These are phyloP conservation scores for Anthonomus grandis DNA, from an alignment of 1,140 invertebrate genomes.

Conservation along the genomic window DNA sequence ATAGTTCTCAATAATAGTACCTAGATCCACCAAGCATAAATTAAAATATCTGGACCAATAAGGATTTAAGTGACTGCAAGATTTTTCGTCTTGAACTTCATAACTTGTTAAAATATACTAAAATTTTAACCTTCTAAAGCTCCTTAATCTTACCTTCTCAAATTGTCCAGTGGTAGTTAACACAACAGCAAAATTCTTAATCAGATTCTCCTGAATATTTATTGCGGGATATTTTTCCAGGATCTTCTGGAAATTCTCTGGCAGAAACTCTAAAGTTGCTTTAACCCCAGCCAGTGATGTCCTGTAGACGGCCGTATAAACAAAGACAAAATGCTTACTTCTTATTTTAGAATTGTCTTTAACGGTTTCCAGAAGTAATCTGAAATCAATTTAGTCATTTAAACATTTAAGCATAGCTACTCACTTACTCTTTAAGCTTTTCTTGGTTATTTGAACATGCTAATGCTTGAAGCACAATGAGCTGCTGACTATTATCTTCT, in stretches of 20 bases:
- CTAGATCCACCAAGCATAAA: no score
- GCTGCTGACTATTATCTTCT: neutral
- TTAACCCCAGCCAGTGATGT: conserved; percentile 48
- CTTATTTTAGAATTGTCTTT: conserved; percentile 41
- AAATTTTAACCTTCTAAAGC: no score
- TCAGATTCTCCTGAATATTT: conserved; percentile 1
- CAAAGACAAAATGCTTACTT: conserved; percentile 47
- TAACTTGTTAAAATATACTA: no score
- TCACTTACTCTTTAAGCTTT: conserved; percentile 14
- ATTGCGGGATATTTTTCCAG: neutral
- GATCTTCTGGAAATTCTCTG: conserved; percentile 13
- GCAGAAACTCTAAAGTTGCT: conserved; percentile 51
- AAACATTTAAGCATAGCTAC: neutral
- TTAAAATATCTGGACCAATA: no score
- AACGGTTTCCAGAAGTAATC: conserved; percentile 12
- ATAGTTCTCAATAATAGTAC: no score
- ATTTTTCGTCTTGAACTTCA: no score
- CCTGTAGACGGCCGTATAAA: conserved; percentile 48
- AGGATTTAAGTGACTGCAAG: no score
- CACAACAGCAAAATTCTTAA: conserved; percentile 7
- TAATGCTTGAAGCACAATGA: conserved; percentile 1
- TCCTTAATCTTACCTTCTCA: conserved; percentile 4
- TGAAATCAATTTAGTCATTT: neutral
- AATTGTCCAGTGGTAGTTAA: conserved; percentile 10
- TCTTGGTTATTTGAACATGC: conserved; percentile 56